Percentiles rank a stretch among this genome's conserved stretches.
phyloP scores from a whole-genome alignment of 2,797 vertebrate species.

The Pangasius sanitwongsei region DNA sequence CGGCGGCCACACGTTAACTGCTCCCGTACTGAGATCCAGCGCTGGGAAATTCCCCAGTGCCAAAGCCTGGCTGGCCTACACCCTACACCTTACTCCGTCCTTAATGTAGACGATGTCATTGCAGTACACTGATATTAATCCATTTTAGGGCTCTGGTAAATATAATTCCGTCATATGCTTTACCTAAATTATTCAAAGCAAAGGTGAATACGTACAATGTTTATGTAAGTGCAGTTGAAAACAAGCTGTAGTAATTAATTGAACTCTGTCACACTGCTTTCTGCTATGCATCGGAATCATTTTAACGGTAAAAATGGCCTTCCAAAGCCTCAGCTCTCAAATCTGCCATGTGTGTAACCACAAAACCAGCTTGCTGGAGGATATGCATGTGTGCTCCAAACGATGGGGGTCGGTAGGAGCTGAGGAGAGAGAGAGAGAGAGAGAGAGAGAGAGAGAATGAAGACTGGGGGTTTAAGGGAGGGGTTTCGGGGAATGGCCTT shows the following conservation, averaged over 20 bases:
- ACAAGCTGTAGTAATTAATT: background rate
- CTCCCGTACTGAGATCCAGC: background rate
- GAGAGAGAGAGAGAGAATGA: constrained; percentile 50
- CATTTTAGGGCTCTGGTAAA: background rate
- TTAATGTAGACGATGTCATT: background rate
- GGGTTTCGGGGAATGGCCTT: constrained; percentile 70
- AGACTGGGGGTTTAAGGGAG: constrained; percentile 48
- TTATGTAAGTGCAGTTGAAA: background rate
- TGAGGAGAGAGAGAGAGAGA: constrained; percentile 50
- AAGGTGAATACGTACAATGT: background rate
- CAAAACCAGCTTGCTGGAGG: constrained; percentile 70
- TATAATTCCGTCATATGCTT: background rate
- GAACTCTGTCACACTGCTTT: background rate
- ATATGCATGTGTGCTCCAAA: constrained; percentile 59
- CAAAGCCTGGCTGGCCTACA: background rate
- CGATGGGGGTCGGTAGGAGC: constrained; percentile 60
- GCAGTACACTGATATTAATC: background rate
- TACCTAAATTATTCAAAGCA: background rate
- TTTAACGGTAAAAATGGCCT: constrained; percentile 15
- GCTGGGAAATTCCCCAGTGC: background rate
- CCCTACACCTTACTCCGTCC: background rate
- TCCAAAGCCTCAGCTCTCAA: constrained; percentile 65
- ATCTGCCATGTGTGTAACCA: constrained; percentile 71
- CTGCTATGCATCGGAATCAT: background rate
- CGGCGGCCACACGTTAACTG: constrained; percentile 15